Conservation (phyloP, 1,140 invertebrate genomes). For the Drosophila eugracilis region DNA sequence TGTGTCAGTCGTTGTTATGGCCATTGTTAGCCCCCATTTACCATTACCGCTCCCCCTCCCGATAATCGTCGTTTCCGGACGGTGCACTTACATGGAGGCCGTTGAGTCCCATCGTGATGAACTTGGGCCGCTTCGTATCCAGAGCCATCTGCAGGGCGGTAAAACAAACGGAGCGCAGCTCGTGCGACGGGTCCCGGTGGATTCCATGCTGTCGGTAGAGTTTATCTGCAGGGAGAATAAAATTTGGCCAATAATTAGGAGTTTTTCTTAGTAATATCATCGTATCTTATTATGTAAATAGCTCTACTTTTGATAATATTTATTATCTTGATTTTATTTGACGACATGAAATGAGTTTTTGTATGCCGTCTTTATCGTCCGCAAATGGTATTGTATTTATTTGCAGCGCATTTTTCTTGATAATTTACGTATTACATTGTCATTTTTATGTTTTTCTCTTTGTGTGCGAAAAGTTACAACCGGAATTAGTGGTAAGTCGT, state of each 20-base stretch:
- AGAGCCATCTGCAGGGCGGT: slow-evolving; percentile 93
- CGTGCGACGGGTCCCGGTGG: slow-evolving; percentile 91
- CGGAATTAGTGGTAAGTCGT: slow-evolving; percentile 31
- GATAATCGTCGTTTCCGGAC: slow-evolving; percentile 44
- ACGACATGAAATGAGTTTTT: too few species aligned
- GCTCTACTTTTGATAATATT: too few species aligned
- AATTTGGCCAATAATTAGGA: background rate
- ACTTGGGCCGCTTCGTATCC: slow-evolving; percentile 93
- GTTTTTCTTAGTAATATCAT: background rate
- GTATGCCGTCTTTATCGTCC: background rate
- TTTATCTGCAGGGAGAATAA: slow-evolving; percentile 88
- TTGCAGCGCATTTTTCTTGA: too few species aligned
- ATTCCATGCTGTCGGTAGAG: slow-evolving; percentile 92
- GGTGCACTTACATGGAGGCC: slow-evolving; percentile 91
- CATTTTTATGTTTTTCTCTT: background rate
- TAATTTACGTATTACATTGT: background rate
- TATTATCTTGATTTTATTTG: too few species aligned
- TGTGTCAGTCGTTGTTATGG: slow-evolving; percentile 31
- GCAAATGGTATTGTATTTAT: background rate
- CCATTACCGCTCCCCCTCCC: slow-evolving; percentile 1
- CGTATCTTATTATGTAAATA: too few species aligned
- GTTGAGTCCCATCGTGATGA: slow-evolving; percentile 91
- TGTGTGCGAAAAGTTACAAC: background rate
- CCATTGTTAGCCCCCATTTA: slow-evolving; percentile 12
- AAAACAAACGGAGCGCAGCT: slow-evolving; percentile 93